Evolutionary conservation across 2,797 vertebrate genomes (phyloP), one percentile per base, ranked within the genome.

Genomic region (Tarsius wallacei): DNA sequence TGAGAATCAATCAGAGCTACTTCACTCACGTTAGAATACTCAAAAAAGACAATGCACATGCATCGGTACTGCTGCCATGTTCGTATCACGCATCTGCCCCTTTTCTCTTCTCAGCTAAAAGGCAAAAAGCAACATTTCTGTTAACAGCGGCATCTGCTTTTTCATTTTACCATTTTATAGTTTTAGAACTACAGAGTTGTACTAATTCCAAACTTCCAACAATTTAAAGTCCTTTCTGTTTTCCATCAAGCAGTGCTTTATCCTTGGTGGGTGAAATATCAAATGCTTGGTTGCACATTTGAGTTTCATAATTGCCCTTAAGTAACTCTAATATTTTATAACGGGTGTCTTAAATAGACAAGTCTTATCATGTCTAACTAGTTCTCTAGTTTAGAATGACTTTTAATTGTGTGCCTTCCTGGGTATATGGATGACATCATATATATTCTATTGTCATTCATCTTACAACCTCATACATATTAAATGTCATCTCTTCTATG

Each of bases 141-240:
- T 7, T 82, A n/a, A 36, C 19, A 31, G 55, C 17, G 61, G 42
- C 42, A 70, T 70, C 0, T 83, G 53, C 24, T 22, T 53, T 63
- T 71, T 33, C 22, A 36, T 59, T 74, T 70, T 63, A 16, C 15
- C 14, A 31, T 73, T 80, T 57, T 64, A 14, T 85, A 13, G 64
- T 84, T 85, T 31, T 36, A 57, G 42, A 85, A 71, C 55, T 55
- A 24, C 21, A 89, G 26, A 24, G 31, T 13, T 63, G 17, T 70
- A 28, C 4, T 33, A 11, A 80, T 85, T 51, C 66, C 66, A 59
- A 42, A 49, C 7, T 66, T 81, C 26, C 13, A 63, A 28, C 3
- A 7, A 13, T 80, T 70, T 71, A 55, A 71, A 91, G 64, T 19
- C 53, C 49, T 80, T 51, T 83, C 68, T 83, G n/a, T 47, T 80